These are phyloP conservation scores for Campoplex capitator DNA, from an alignment of 2,888 invertebrate genomes.

Conservation along the genomic window DNA sequence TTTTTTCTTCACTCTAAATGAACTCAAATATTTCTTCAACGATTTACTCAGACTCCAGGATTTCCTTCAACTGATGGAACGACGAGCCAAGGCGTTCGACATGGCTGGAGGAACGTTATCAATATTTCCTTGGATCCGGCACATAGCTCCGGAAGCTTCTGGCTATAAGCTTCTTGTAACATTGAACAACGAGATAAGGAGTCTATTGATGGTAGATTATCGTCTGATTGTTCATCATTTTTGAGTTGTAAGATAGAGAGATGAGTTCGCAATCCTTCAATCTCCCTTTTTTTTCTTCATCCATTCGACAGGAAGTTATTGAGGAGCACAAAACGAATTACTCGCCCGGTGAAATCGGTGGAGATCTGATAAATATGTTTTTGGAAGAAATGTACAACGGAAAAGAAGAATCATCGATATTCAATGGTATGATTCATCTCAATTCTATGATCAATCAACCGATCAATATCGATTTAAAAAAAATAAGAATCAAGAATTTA, in stretches of 20 bases:
- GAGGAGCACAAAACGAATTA: slow-evolving; percentile 86
- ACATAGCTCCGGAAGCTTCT: slow-evolving; percentile 87
- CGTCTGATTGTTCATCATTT: background rate
- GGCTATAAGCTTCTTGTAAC: slow-evolving; percentile 87
- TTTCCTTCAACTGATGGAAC: slow-evolving; percentile 78
- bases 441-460: no score
- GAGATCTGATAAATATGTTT: slow-evolving; percentile 88
- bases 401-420: slow-evolving; percentile 79
- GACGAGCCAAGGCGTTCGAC: slow-evolving; percentile 82
- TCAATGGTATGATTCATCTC: slow-evolving; percentile 83
- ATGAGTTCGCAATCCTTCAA: background rate
- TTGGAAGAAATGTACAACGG: slow-evolving; percentile 87
- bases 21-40: background rate
- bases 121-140: slow-evolving; percentile 88
- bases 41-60: slow-evolving; percentile 73
- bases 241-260: background rate
- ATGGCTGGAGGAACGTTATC: slow-evolving; percentile 87
- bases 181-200: slow-evolving; percentile 86
- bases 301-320: slow-evolving; percentile 85
- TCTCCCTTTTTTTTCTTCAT: background rate
- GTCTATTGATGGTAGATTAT: slow-evolving; percentile 85
- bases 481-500: no score
- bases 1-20: background rate
- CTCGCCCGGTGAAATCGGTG: slow-evolving; percentile 82
- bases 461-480: slow-evolving; percentile 11